Evolutionary conservation across 2,113 vertebrate genomes (phyloP), one percentile per base, ranked within the genome.

Genomic region (Trematomus loennbergii): DNA sequence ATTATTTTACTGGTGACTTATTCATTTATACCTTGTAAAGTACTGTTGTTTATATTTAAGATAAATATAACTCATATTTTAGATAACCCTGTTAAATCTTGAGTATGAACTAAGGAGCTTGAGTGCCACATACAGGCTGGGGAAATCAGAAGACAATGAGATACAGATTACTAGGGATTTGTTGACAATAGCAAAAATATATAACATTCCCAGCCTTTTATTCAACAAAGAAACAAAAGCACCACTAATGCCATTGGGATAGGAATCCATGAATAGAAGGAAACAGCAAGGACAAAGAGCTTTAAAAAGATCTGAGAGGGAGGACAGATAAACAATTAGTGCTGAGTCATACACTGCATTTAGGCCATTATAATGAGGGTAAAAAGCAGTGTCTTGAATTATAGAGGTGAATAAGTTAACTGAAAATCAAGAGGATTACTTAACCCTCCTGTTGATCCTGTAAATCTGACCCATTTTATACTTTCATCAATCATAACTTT

Each of bases 371-470:
- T 16, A 83, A 53, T 33, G 54, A 67, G 15, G 18, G 3, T 53
- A 8, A 73, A 15, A 22, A 58, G 13, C 29, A 20, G 11, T 48
- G 20, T 50, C 16, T 33, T 22, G 36, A 75, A 49, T 79, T 18
- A 63, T 36, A 70, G 20, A 80, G 16, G 52, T 22, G n/a, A 60
- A 73, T 22, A 60, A 33, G 60, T 67, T 67, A 45, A 76, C 43
- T 61, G 73, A 9, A 74, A 81, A 79, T 13, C 60, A 70, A 77
- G 43, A 66, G 20, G 53, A 82, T 72, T 49, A 69, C 60, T 68
- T 75, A 52, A 75, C n/a, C n/a, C n/a, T n/a, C n/a, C n/a, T n/a
- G n/a, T n/a, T n/a, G n/a, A n/a, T n/a, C n/a, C n/a, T n/a, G n/a
- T n/a, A n/a, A n/a, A n/a, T n/a, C n/a, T n/a, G n/a, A n/a, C n/a